Base-by-base conservation (phyloP, 2,113 vertebrate genomes). In the Columbina picui region DNA sequence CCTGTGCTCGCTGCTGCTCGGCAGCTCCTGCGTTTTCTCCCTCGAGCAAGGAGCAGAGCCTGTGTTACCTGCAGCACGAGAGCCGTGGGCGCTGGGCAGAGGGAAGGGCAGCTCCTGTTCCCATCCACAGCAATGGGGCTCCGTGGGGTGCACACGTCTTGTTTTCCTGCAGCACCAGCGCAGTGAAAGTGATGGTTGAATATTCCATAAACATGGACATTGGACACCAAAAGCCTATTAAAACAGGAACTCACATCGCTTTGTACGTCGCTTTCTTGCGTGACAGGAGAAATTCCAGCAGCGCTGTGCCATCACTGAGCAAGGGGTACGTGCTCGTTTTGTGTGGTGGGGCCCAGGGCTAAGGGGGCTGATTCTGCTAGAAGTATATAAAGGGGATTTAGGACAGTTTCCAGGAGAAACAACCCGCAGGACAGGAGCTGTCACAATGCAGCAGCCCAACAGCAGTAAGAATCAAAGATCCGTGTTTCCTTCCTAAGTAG, bases 1-100 rank as follows among this genome's bases (percentile, higher is more conserved):
- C 1, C 0, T 9, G 11, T 14, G 29, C 38, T 73, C 6, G 0
- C 16, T 7, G 26, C 41, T 65, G 50, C 47, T 65, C 47, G 21
- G 36, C 61, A 47, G 25, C n/a, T 38, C 38, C 83, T 55, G 0
- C 1, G 6, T 4, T 7, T 11, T 38, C 45, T 7, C 30, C 47
- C 1, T 3, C 3, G 29, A 61, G 1, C 27, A 7, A 19, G 26
- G 56, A 16, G 47, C 43, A 41, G 12, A 6, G 6, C 0, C 0
- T 2, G 8, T 20, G 36, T 8, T 71, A 49, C 32, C 1, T 16
- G 32, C 21, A 27, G 75, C 23, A 2, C 64, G 8, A 1, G 5
- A 27, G 6, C 10, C 22, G 0, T 7, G 38, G 47, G 10, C 23
- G 1, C 53, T 38, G 10, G 52, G 61, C 2, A 0, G 5, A 30